These are phyloP conservation scores for Branchellion lobata DNA, from an alignment of 2,888 invertebrate genomes.

Conservation along the genomic window DNA sequence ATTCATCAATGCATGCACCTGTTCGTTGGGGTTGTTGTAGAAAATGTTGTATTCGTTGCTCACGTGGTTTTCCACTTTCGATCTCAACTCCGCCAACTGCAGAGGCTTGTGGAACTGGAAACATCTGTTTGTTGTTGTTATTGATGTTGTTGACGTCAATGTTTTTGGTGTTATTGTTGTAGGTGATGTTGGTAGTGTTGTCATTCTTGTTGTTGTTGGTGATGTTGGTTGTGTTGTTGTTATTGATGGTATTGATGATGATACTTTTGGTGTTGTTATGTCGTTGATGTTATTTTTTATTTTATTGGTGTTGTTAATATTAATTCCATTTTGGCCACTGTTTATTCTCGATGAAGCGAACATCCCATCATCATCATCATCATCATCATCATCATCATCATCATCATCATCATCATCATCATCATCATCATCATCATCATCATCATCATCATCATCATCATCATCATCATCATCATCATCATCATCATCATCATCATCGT, in stretches of 20 bases:
- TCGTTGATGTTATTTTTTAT: no score
- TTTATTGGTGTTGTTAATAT: no score
- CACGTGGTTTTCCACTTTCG: slow-evolving; percentile 13
- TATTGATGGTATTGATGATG: no score
- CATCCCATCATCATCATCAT: background rate
- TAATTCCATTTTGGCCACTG: no score
- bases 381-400: background rate
- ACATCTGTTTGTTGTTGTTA: slow-evolving; percentile 6
- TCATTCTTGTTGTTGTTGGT: no score
- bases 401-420: background rate
- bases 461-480: no score
- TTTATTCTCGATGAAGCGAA: no score
- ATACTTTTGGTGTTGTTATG: no score
- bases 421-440: background rate
- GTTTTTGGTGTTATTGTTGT: background rate
- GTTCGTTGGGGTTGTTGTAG: slow-evolving; percentile 37
- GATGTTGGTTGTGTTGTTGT: no score
- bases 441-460: background rate
- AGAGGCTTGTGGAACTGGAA: slow-evolving; percentile 13
- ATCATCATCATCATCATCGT: no score
- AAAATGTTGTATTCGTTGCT: slow-evolving; percentile 20
- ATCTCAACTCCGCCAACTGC: slow-evolving; percentile 5
- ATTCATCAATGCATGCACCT: slow-evolving; percentile 2
- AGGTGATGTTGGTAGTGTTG: background rate
- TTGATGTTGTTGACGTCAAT: no score